Conservation (phyloP, 2,113 vertebrate genomes). For the Tautogolabrus adspersus region DNA sequence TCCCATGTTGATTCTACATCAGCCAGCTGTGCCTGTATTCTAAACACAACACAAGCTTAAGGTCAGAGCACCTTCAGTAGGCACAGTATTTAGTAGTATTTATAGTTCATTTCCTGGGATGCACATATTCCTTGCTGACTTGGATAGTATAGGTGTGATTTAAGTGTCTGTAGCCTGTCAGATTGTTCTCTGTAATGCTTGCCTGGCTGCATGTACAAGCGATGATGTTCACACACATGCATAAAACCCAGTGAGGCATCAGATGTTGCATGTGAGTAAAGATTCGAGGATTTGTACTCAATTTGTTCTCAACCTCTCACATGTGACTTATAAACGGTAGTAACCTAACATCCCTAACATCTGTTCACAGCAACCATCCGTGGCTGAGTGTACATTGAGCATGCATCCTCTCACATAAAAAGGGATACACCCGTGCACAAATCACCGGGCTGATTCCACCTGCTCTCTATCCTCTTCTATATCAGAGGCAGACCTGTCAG, state of each 20-base stretch:
- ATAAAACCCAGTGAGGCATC: constrained; percentile 59
- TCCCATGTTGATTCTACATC: constrained; percentile 7
- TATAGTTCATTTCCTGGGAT: not conserved
- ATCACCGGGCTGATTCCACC: constrained; percentile 51
- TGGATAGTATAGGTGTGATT: constrained; percentile 22
- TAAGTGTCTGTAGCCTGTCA: constrained; percentile 25
- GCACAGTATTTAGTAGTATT: constrained; percentile 2
- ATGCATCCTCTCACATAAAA: constrained; percentile 51
- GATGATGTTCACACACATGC: constrained; percentile 22
- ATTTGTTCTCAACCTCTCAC: constrained; percentile 54
- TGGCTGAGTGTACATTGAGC: constrained; percentile 42
- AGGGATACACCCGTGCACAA: constrained; percentile 57
- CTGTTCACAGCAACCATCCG: constrained; percentile 70
- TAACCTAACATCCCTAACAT: constrained; percentile 61
- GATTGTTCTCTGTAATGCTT: constrained; percentile 20
- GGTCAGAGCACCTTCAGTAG: constrained; percentile 51
- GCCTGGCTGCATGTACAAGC: constrained; percentile 4
- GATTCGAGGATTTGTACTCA: constrained; percentile 31
- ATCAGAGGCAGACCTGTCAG: constrained; percentile 60
- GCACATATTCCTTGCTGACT: constrained; percentile 16
- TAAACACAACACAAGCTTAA: constrained; percentile 47
- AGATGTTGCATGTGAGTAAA: constrained; percentile 47
- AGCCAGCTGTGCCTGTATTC: constrained; percentile 33
- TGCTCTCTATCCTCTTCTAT: constrained; percentile 52
- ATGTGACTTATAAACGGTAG: constrained; percentile 51